Evolutionary conservation across 2,888 invertebrate species (phyloP).

Genomic region (Gymnocheta viridis): DNA sequence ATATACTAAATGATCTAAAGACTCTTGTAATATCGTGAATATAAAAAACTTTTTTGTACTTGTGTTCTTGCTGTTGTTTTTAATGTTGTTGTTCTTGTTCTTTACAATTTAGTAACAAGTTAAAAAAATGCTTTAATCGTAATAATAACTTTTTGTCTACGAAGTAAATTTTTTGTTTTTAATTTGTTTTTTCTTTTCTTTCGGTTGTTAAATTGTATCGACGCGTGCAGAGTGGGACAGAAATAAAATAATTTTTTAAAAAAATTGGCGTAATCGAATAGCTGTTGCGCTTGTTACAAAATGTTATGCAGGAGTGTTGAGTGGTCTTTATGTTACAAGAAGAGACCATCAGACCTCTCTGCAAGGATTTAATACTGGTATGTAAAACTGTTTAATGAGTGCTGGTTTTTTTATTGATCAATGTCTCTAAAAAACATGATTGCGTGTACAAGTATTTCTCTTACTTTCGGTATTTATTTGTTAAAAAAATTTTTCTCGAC

Average conservation of each 20-base stretch:
- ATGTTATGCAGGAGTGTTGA: too few relatives aligned
- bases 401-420: too few relatives aligned
- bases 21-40: background rate
- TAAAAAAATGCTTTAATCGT: slow-evolving; percentile 21
- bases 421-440: too few relatives aligned
- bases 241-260: too few relatives aligned
- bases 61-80: background rate
- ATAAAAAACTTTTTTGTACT: background rate
- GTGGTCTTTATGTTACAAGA: too few relatives aligned
- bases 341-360: too few relatives aligned
- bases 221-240: background rate
- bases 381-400: too few relatives aligned
- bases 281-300: too few relatives aligned
- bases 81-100: background rate
- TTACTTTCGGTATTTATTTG: too few relatives aligned
- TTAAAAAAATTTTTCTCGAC: too few relatives aligned
- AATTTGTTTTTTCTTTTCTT: background rate
- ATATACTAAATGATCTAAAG: background rate
- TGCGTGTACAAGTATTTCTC: too few relatives aligned
- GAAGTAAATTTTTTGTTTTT: slow-evolving; percentile 8
- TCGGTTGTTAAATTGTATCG: background rate
- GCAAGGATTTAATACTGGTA: too few relatives aligned
- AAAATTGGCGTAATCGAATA: background rate
- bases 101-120: background rate
- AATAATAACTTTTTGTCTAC: slow-evolving; percentile 30